Base-by-base conservation (phyloP, 2,888 invertebrate genomes). In the Zaprionus obscuricornis region DNA sequence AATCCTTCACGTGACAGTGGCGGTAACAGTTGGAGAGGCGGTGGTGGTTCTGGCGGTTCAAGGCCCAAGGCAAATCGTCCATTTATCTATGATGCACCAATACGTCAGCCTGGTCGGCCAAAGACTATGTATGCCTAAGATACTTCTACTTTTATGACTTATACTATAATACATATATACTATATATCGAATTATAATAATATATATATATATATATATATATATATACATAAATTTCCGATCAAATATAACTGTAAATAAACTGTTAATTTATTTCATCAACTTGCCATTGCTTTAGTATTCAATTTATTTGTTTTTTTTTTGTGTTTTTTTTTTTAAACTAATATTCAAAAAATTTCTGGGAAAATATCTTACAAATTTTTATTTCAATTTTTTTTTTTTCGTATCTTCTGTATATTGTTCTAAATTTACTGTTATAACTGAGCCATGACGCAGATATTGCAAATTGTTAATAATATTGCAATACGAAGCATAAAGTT, bases 81-180 rank as follows among this genome's bases (percentile, higher is more conserved):
- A 0, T 34, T 72, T 2, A 13, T 13, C 37, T 79, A 76, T 17
- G 81, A 82, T 36, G 18, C 81, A 0, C 83, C 81, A 1, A 22
- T 82, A 0, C 54, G 52, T 0, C 42, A 39, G 1, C 79, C 71
- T 0, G 54, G 56, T 10, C 65, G 46, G 6, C 58, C 69, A 0
- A 31, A 17, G n/a, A 83, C 81, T 0, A 77, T 59, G 63, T 81
- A 83, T 56, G 83, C 81, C 13, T 82, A 67, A 34, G 6, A 20
- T 3, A 22, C 22, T n/a, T 8, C 8, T 13, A 39, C n/a, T 2
- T 7, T 13, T 2, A 2, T n/a, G n/a, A n/a, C n/a, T n/a, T n/a
- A n/a, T n/a, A n/a, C n/a, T n/a, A n/a, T n/a, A n/a, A n/a, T n/a
- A n/a, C n/a, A n/a, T n/a, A n/a, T n/a, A n/a, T n/a, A n/a, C n/a